Evolutionary conservation across 1,140 invertebrate species (phyloP).

Genomic region (Cotesia chilonis): DNA sequence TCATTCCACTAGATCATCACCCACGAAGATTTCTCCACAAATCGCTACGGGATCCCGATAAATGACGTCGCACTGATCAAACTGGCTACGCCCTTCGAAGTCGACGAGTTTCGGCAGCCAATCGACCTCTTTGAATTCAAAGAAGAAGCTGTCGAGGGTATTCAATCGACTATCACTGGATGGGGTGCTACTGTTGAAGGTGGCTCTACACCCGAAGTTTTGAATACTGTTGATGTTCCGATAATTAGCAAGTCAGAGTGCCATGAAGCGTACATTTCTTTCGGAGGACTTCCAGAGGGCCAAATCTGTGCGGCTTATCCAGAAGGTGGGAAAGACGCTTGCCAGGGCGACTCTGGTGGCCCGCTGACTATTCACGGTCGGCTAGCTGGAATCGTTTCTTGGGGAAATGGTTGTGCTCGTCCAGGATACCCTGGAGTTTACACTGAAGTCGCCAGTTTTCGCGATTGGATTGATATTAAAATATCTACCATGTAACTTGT

Average conservation of each 20-base stretch:
- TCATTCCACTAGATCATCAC: slow-evolving; percentile 33
- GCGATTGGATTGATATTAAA: slow-evolving; percentile 59
- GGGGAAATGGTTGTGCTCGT: slow-evolving; percentile 68
- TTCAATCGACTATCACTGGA: slow-evolving; percentile 50
- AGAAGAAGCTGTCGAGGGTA: slow-evolving; percentile 44
- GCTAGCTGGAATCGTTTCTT: slow-evolving; percentile 70
- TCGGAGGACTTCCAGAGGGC: slow-evolving; percentile 67
- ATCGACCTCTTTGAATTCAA: slow-evolving; percentile 40
- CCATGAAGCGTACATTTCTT: slow-evolving; percentile 47
- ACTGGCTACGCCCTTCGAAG: slow-evolving; percentile 30
- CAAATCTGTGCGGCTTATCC: slow-evolving; percentile 77
- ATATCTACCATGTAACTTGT: neutral
- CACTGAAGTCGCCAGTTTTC: slow-evolving; percentile 62
- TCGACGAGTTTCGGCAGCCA: slow-evolving; percentile 42
- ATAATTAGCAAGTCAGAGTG: slow-evolving; percentile 55
- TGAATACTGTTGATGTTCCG: slow-evolving; percentile 58
- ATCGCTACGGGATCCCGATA: slow-evolving; percentile 32
- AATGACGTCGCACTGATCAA: slow-evolving; percentile 48
- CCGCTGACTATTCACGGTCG: slow-evolving; percentile 53
- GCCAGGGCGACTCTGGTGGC: slow-evolving; percentile 70
- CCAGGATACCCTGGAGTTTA: slow-evolving; percentile 68
- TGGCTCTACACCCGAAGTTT: slow-evolving; percentile 16
- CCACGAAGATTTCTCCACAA: slow-evolving; percentile 40
- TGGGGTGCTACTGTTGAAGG: slow-evolving; percentile 55
- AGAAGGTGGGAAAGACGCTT: slow-evolving; percentile 75